Conservation (phyloP, 2,797 vertebrate species). For the Dipus sagitta region DNA sequence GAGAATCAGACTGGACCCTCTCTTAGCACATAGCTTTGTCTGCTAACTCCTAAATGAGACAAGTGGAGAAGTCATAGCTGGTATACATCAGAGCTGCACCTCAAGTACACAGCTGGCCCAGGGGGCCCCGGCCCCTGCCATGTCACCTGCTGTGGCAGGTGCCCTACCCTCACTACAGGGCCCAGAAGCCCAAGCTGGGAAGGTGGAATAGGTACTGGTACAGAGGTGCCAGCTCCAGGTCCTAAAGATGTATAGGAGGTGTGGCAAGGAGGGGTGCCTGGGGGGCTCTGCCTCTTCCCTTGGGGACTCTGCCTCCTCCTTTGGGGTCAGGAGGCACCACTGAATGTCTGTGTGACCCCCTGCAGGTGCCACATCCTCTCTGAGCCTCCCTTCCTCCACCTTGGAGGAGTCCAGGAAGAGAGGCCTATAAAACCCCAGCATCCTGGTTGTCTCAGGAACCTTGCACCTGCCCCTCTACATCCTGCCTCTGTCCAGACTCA, state of each 20-base stretch:
- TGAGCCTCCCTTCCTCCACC: background rate
- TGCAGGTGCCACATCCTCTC: background rate
- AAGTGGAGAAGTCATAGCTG: background rate
- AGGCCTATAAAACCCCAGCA: background rate
- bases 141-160: background rate
- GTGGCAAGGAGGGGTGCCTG: too few relatives aligned
- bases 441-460: background rate
- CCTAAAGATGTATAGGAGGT: background rate
- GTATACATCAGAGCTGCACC: background rate
- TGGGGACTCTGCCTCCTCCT: background rate
- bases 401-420: background rate
- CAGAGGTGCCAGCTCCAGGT: background rate
- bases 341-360: background rate
- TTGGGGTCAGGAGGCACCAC: background rate
- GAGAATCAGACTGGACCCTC: background rate
- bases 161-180: background rate
- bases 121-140: background rate
- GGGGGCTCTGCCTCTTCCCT: background rate
- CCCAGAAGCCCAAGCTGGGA: background rate
- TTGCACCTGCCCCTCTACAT: background rate
- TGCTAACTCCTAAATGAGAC: background rate
- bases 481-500: background rate
- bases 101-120: background rate
- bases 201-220: too few relatives aligned
- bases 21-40: background rate